Evolutionary conservation across 1,140 invertebrate genomes (phyloP), one percentile per base, ranked within the genome.

Genomic region (Hyphantria cunea): DNA sequence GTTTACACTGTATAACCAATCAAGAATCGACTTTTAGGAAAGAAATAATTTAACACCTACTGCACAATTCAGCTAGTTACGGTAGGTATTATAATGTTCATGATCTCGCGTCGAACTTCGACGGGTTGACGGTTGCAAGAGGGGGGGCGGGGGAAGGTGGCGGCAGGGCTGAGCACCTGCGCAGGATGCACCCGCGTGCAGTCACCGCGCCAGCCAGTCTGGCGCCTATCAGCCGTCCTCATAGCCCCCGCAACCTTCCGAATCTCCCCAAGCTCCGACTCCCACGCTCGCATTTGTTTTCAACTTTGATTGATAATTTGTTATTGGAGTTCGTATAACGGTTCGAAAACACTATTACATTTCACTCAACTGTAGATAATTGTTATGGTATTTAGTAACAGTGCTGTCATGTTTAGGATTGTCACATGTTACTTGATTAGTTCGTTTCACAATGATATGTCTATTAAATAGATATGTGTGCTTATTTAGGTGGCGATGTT

Each of bases 221-320:
- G 85, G 86, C 86, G 86, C 78, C 82, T 42, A 50, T 25, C 49
- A 59, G 49, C 45, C 45, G 60, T 33, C 66, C 72, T 41, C 34
- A 37, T 73, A 77, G 33, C 42, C 42, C 62, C 31, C 56, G 64
- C 65, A 59, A 53, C 51, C 53, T 11, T 39, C 67, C 63, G 39
- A 56, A 51, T 63, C 44, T 58, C 62, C 42, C 69, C 52, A 64
- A 54, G 62, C 42, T 48, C 66, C 65, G 48, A 58, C 73, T 62
- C 75, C 68, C 70, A 76, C 76, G 68, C 76, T 64, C 67, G 74
- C 76, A 66, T 76, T 79, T 89, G 84, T 89, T 89, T 89, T 87
- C 76, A 87, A 87, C 83, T 87, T 85, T 89, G 86, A 89, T 89
- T 88, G 81, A 89, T 89, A 89, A 88, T 89, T 87, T 86, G 80